Conservation (phyloP, 2,888 invertebrate genomes). For the Pseudoips prasinana region DNA sequence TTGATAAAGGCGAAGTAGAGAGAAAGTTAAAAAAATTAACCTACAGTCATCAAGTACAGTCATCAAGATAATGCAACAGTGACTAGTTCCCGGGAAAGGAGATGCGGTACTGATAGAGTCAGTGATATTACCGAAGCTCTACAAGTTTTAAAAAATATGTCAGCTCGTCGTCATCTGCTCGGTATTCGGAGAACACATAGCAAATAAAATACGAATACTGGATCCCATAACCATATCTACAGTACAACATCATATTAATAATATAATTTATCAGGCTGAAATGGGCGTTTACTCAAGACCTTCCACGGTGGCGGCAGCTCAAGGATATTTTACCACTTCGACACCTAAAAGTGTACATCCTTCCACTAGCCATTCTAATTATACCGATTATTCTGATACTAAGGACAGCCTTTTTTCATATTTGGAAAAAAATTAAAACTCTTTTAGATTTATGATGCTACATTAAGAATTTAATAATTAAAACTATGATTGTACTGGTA, state of each 20-base stretch:
- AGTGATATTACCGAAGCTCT: constrained; percentile 22
- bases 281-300: constrained; percentile 5
- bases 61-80: no score
- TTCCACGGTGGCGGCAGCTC: no score
- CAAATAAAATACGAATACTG: constrained; percentile 1
- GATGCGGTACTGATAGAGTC: constrained; percentile 13
- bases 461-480: no score
- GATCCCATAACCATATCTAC: background rate
- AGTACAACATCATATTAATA: constrained; percentile 5
- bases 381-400: no score
- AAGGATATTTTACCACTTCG: no score
- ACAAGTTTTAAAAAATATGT: constrained; percentile 22
- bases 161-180: constrained; percentile 8
- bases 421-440: no score
- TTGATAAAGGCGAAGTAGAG: constrained; percentile 18
- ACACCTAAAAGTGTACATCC: constrained; percentile 5
- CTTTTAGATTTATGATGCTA: no score
- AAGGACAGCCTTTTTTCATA: no score
- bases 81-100: constrained; percentile 21
- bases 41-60: no score
- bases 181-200: constrained; percentile 1
- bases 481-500: no score
- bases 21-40: constrained; percentile 14
- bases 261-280: constrained; percentile 2
- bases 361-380: constrained; percentile 1